phyloP scores from a whole-genome alignment of 2,888 invertebrate genomes.

The Acanthosepion esculentum region DNA sequence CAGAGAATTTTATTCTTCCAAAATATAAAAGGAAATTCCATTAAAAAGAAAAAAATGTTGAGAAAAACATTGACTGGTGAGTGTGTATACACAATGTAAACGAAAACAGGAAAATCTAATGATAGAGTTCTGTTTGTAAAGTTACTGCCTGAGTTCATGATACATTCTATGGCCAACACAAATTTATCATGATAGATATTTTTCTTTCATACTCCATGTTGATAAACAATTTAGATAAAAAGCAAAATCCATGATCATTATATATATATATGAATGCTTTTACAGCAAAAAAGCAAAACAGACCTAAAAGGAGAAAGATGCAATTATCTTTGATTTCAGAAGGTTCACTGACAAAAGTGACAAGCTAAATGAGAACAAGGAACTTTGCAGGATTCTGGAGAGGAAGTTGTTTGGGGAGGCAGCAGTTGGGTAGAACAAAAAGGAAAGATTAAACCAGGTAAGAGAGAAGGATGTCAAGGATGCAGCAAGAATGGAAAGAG shows the following conservation, averaged over 20 bases:
- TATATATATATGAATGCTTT: background rate
- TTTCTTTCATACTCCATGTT: background rate
- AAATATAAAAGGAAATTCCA: background rate
- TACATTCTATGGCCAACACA: background rate
- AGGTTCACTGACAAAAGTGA: background rate
- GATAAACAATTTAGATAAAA: background rate
- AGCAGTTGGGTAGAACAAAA: background rate
- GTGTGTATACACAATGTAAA: background rate
- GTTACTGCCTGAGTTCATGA: background rate
- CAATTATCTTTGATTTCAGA: background rate
- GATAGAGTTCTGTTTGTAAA: background rate
- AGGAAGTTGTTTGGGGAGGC: background rate
- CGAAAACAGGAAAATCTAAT: background rate
- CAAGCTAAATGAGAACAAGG: background rate
- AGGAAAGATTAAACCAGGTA: background rate
- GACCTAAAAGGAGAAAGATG: background rate
- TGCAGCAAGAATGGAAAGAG: conserved; percentile 1
- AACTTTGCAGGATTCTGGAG: conserved; percentile 2
- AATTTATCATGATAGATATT: too few relatives aligned
- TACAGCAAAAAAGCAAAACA: too few relatives aligned
- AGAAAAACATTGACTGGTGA: background rate
- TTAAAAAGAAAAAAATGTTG: background rate
- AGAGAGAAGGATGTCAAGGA: background rate
- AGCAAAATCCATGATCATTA: background rate
- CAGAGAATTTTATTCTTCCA: too few relatives aligned